phyloP scores from a whole-genome alignment of 2,888 invertebrate genomes.

The Xanthostigma xanthostigma region DNA sequence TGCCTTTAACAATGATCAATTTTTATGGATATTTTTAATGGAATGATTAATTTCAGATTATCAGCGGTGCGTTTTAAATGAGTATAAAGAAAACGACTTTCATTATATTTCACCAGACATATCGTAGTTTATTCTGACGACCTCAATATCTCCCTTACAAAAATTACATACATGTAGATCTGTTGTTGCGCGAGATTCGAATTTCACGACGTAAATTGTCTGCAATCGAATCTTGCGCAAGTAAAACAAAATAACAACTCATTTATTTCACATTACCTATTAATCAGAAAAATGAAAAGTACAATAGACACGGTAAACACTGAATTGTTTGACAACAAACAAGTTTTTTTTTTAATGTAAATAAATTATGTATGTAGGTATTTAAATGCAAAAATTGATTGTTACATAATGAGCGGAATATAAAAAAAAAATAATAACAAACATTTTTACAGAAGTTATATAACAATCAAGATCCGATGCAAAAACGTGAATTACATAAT shows the following conservation, averaged over 20 bases:
- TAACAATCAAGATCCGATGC: too few species aligned
- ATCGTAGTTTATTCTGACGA: conserved; percentile 50
- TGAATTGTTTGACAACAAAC: not conserved
- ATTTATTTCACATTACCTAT: not conserved
- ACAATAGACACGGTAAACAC: not conserved
- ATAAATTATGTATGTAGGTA: conserved; percentile 1
- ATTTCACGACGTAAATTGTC: conserved; percentile 6
- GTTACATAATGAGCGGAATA: too few species aligned
- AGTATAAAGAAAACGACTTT: too few species aligned
- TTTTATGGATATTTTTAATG: too few species aligned
- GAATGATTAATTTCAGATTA: too few species aligned
- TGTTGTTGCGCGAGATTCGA: conserved; percentile 38
- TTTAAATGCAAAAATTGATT: not conserved
- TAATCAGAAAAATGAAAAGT: conserved; percentile 1
- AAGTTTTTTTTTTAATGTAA: not conserved
- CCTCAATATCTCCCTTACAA: conserved; percentile 56
- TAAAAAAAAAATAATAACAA: conserved; percentile 10
- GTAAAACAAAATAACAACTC: not conserved
- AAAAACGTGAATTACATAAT: too few species aligned
- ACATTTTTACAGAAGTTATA: too few species aligned
- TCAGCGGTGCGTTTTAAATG: too few species aligned
- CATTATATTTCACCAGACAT: conserved; percentile 38
- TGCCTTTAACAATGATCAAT: too few species aligned
- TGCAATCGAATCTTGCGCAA: not conserved
- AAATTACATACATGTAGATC: conserved; percentile 45